These are phyloP conservation scores for Pantherophis vulpinus DNA, from an alignment of 2,797 vertebrate species.

Conservation along the genomic window DNA sequence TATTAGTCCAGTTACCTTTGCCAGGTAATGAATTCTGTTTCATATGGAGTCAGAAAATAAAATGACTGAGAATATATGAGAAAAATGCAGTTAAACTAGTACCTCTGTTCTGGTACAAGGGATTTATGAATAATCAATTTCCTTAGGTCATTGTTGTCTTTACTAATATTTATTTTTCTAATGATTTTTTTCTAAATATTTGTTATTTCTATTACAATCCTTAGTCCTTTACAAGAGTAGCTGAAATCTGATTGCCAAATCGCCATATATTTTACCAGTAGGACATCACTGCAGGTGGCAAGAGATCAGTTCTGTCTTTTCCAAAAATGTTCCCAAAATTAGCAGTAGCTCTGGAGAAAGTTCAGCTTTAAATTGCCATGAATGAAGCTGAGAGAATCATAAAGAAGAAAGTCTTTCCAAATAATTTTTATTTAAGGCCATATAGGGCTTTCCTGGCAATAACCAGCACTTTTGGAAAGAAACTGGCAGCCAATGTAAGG, in stretches of 20 bases:
- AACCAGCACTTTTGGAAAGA: background rate
- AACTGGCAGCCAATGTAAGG: background rate
- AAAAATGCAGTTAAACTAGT: background rate
- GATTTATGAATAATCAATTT: background rate
- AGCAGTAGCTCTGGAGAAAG: background rate
- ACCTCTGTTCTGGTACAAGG: background rate
- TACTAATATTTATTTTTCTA: background rate
- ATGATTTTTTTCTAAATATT: background rate
- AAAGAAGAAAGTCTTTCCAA: background rate
- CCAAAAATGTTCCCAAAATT: background rate
- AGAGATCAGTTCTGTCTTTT: background rate
- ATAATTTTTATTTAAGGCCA: background rate
- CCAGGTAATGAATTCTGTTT: conserved; percentile 75
- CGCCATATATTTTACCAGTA: background rate
- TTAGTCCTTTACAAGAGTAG: background rate
- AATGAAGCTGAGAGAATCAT: background rate
- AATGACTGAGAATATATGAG: background rate
- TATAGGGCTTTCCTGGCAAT: background rate
- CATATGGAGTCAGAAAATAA: background rate
- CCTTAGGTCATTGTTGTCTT: background rate
- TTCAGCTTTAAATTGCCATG: background rate
- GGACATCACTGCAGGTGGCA: background rate
- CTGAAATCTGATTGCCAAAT: background rate
- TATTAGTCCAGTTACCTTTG: conserved; percentile 90
- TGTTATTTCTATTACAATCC: background rate